Conservation (phyloP, 2,888 invertebrate genomes). For the Pristionchus exspectatus region DNA sequence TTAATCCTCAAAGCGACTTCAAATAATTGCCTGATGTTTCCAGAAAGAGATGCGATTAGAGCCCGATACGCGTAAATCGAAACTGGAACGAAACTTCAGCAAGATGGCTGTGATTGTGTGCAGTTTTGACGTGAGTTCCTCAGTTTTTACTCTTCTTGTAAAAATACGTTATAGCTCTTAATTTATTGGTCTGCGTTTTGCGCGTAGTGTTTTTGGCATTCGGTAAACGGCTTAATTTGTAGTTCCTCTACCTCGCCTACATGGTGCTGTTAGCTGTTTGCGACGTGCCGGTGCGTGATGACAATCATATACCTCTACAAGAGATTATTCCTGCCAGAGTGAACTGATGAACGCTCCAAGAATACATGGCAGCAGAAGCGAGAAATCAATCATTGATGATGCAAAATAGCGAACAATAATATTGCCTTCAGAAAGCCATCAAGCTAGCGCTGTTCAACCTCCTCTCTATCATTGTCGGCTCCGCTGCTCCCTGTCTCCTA, state of each 20-base stretch:
- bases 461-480: not conserved
- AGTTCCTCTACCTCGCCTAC: slow-evolving; percentile 20
- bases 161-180: no score
- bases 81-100: not conserved
- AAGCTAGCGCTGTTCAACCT: not conserved
- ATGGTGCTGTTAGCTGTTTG: not conserved
- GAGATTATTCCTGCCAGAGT: no score
- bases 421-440: not conserved
- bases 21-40: not conserved
- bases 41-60: not conserved
- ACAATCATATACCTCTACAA: no score
- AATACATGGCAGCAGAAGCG: not conserved
- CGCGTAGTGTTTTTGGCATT: not conserved
- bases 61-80: not conserved
- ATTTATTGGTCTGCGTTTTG: not conserved
- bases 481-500: not conserved
- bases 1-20: no score
- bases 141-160: no score
- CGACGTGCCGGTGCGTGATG: not conserved
- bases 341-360: no score
- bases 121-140: not conserved
- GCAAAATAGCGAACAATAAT: not conserved
- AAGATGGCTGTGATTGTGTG: slow-evolving; percentile 18
- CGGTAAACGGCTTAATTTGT: no score
- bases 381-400: no score